These are phyloP conservation scores for Sinocyclocheilus maitianheensis DNA, from an alignment of 2,113 vertebrate genomes.

Conservation along the genomic window DNA sequence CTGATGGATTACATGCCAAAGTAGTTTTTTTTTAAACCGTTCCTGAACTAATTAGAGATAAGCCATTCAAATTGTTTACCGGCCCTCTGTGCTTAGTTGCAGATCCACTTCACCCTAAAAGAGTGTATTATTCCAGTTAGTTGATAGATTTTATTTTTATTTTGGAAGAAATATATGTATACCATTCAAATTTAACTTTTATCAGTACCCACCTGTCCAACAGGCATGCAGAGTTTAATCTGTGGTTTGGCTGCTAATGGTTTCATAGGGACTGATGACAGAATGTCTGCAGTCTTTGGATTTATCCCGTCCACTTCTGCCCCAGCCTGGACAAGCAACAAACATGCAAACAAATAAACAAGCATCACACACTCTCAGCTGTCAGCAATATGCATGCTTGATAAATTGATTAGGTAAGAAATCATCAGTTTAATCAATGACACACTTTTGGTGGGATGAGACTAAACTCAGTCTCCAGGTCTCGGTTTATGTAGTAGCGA, in stretches of 20 bases:
- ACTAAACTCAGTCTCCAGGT: constrained; percentile 78
- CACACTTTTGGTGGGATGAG: constrained; percentile 55
- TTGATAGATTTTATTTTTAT: background rate
- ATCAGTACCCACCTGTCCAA: constrained; percentile 64
- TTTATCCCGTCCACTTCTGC: background rate
- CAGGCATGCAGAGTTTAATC: constrained; percentile 70
- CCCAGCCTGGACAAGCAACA: constrained; percentile 7
- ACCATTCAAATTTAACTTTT: background rate
- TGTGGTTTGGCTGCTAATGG: constrained; percentile 64
- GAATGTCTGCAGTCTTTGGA: constrained; percentile 42
- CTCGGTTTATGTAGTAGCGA: constrained; percentile 74
- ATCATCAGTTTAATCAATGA: background rate
- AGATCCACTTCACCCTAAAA: constrained; percentile 56
- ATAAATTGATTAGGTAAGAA: background rate
- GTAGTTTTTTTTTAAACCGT: background rate
- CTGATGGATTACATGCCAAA: background rate
- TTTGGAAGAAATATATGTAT: too few species aligned
- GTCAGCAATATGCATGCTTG: background rate
- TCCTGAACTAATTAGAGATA: background rate
- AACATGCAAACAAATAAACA: background rate
- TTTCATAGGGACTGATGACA: constrained; percentile 68
- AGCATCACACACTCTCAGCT: background rate
- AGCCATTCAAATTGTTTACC: constrained; percentile 45
- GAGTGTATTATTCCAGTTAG: background rate
- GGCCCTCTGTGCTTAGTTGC: constrained; percentile 50